Percentiles rank a stretch among this genome's conserved stretches.
Evolutionary conservation across 2,113 vertebrate species (phyloP).

Genomic region (Sylvilagus bachmani): DNA sequence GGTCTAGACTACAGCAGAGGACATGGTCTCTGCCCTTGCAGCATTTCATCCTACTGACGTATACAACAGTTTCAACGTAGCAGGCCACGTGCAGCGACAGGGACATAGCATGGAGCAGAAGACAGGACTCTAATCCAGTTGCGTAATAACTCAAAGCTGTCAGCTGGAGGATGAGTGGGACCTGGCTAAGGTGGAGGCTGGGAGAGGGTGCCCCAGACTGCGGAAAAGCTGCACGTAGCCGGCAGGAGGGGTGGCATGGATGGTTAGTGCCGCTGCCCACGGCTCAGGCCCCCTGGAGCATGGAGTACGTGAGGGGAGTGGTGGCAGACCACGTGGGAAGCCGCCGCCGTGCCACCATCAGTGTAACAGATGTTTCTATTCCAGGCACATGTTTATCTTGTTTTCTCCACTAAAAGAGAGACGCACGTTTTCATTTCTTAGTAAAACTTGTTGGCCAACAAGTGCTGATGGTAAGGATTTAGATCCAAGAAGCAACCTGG

Average conservation of each 20-base stretch:
- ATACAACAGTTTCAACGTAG: conserved; percentile 15
- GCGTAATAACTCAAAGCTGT: conserved; percentile 16
- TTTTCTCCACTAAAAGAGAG: conserved; percentile 25
- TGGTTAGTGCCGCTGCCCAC: neutral
- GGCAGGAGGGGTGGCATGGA: neutral
- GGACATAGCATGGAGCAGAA: neutral
- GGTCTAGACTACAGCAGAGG: neutral
- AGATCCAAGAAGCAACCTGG: neutral
- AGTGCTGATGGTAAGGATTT: conserved; percentile 28
- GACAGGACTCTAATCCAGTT: neutral
- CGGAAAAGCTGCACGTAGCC: neutral
- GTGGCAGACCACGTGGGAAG: neutral
- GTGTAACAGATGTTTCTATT: neutral
- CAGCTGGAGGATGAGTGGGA: neutral
- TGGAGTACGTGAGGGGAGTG: neutral
- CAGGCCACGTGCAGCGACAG: neutral
- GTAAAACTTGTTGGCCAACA: conserved; percentile 7
- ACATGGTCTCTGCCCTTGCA: neutral
- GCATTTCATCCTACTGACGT: neutral
- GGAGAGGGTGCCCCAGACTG: neutral
- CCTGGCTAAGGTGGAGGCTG: neutral
- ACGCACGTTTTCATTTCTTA: conserved; percentile 14
- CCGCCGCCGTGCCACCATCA: neutral
- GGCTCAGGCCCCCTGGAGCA: neutral
- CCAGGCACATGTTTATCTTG: neutral